Conservation (phyloP, 2,888 invertebrate genomes). For the Eucriotettix oculatus region DNA sequence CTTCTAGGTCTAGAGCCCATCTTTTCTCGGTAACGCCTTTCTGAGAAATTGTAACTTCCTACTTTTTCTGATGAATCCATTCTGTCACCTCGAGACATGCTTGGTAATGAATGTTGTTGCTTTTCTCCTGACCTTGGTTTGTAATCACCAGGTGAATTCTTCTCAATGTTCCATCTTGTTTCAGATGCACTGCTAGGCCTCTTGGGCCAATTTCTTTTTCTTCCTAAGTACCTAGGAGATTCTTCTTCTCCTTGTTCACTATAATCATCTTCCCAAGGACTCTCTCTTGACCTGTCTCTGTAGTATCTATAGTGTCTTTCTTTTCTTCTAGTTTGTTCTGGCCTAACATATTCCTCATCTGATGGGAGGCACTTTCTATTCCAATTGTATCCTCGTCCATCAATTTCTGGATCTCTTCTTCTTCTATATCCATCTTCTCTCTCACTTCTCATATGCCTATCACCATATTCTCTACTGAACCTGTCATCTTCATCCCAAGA, state of each 20-base stretch:
- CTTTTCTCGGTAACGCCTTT: conserved; percentile 23
- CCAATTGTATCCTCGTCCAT: conserved; percentile 7
- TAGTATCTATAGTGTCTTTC: conserved; percentile 25
- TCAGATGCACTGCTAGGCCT: conserved; percentile 40
- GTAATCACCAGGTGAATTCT: conserved; percentile 9
- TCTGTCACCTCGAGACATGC: neutral
- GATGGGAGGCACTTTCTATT: conserved; percentile 2
- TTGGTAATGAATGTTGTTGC: conserved; percentile 7
- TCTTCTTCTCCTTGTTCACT: conserved; percentile 23
- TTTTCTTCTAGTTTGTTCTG: conserved; percentile 25
- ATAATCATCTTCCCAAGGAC: conserved; percentile 44
- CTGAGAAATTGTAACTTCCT: conserved; percentile 2
- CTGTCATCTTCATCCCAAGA: conserved; percentile 46
- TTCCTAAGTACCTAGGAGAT: conserved; percentile 22
- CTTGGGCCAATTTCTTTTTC: conserved; percentile 29
- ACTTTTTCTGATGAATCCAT: conserved; percentile 4
- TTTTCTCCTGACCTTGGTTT: conserved; percentile 7
- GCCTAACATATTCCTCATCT: conserved; percentile 16
- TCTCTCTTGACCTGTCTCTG: conserved; percentile 27
- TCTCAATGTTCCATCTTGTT: conserved; percentile 18
- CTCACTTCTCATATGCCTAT: conserved; percentile 5
- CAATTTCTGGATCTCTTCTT: conserved; percentile 17
- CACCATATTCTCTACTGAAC: conserved; percentile 7
- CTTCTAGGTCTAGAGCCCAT: conserved; percentile 27
- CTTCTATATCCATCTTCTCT: conserved; percentile 19